Base-by-base conservation (phyloP, 2,797 vertebrate species). In the Lagodon rhomboides region DNA sequence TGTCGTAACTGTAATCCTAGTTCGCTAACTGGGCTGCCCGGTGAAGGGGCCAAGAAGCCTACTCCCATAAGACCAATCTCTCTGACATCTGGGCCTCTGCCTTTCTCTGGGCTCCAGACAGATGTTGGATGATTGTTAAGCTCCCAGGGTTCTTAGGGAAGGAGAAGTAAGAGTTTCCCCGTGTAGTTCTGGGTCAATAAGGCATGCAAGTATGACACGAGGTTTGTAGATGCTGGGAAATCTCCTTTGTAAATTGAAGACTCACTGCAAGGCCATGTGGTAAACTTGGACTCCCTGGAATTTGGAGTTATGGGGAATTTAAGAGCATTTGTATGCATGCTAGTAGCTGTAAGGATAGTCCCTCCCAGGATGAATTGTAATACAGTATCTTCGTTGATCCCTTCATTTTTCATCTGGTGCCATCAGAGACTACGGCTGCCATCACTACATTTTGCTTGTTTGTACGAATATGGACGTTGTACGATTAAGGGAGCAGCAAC, bases 11-110 rank as follows among this genome's bases (percentile, higher is more conserved):
- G 55, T 93, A 92, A 93, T 93, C 92, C 86, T 73, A 88, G 86
- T 87, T 91, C 80, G 83, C 83, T 90, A 77, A 87, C 91, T 83
- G 85, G 90, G 87, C 84, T 82, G 87, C 86, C 88, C 83, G 83
- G 90, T 91, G 66, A 83, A 86, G 75, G 80, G 85, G 88, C 90
- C 91, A 92, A 90, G 91, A 91, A 88, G 66, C 82, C 84, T 84
- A 60, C 89, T 89, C 80, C 90, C 85, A 93, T 93, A 93, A 94
- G 88, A 93, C 93, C 94, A 94, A 92, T 92, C 90, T 83, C 68
- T 62, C 73, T 72, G 83, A 93, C 93, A 93, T 94, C 93, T 92
- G 93, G 90, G 80, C 90, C 90, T 92, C 91, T 90, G 91, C 91
- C 91, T 93, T 94, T 91, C 91, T 85, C 89, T 75, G 89, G 86